A percentile compares a stretch with the other conserved stretches of the same genome.
phyloP scores from a whole-genome alignment of 2,888 invertebrate genomes.

The Malthinus flaveolus region DNA sequence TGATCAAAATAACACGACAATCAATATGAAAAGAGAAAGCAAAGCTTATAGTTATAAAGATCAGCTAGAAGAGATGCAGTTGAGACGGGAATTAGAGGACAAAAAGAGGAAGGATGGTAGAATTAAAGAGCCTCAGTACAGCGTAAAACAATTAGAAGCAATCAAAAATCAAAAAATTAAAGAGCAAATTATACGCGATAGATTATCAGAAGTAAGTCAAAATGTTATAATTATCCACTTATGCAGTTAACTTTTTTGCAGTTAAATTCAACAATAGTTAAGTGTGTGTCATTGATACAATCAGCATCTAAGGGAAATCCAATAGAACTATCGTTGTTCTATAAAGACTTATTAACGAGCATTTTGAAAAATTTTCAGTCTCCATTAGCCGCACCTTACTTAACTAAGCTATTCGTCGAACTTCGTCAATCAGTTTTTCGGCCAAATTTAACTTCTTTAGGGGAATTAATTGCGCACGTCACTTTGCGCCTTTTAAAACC shows the following conservation, averaged over 20 bases:
- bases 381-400: constrained; percentile 74
- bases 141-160: constrained; percentile 91
- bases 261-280: constrained; percentile 52
- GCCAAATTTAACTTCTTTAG: constrained; percentile 55
- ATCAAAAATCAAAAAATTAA: constrained; percentile 84
- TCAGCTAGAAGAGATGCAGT: constrained; percentile 91
- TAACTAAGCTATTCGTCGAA: constrained; percentile 63
- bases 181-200: constrained; percentile 76
- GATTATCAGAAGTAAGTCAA: constrained; percentile 63
- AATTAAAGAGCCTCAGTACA: constrained; percentile 72
- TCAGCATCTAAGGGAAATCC: constrained; percentile 60
- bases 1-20: constrained; percentile 58
- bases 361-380: constrained; percentile 70
- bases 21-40: constrained; percentile 92
- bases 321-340: constrained; percentile 57
- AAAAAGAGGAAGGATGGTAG: constrained; percentile 79
- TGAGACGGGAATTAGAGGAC: constrained; percentile 90
- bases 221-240: constrained; percentile 3
- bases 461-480: constrained; percentile 68
- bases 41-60: constrained; percentile 97
- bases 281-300: constrained; percentile 57
- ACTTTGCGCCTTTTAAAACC: constrained; percentile 78
- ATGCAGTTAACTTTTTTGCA: constrained; percentile 37
- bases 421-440: constrained; percentile 63
- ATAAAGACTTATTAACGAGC: constrained; percentile 60